phyloP scores from a whole-genome alignment of 1,140 invertebrate genomes.

The Drosophila tristis region DNA sequence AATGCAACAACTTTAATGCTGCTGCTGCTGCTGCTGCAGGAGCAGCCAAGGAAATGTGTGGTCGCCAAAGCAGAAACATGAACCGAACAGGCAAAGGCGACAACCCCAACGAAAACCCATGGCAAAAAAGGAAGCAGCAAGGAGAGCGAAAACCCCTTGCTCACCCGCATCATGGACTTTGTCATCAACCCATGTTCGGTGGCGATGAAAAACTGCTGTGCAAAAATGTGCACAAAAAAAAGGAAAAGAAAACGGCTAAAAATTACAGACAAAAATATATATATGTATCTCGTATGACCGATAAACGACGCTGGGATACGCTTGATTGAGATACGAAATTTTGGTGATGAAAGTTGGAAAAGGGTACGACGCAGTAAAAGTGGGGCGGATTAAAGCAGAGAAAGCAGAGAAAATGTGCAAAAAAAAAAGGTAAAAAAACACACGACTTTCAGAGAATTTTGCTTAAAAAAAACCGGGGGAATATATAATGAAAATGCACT shows the following conservation, averaged over 20 bases:
- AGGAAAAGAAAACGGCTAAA: constrained; percentile 2
- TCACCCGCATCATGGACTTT: constrained; percentile 37
- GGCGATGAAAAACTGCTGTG: constrained; percentile 29
- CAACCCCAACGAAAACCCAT: background rate
- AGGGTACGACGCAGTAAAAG: too few species aligned
- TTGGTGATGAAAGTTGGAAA: too few species aligned
- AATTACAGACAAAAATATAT: background rate
- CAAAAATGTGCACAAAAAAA: constrained; percentile 21
- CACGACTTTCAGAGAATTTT: too few species aligned
- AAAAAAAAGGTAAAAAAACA: too few species aligned
- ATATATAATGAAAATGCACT: too few species aligned
- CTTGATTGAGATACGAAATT: background rate
- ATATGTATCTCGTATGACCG: background rate
- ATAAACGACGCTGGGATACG: constrained; percentile 21
- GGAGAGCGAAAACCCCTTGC: constrained; percentile 2
- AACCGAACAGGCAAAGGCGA: constrained; percentile 28
- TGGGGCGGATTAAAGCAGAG: too few species aligned
- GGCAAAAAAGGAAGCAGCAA: constrained; percentile 2
- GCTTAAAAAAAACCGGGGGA: too few species aligned
- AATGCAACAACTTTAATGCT: constrained; percentile 66
- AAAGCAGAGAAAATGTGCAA: too few species aligned
- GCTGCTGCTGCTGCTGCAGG: constrained; percentile 59
- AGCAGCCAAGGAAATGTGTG: constrained; percentile 37
- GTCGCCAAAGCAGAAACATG: constrained; percentile 41
- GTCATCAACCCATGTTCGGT: constrained; percentile 27